A percentile compares a stretch with the other conserved stretches of the same genome.
phyloP scores from a whole-genome alignment of 2,113 vertebrate genomes.

The Apus apus region DNA sequence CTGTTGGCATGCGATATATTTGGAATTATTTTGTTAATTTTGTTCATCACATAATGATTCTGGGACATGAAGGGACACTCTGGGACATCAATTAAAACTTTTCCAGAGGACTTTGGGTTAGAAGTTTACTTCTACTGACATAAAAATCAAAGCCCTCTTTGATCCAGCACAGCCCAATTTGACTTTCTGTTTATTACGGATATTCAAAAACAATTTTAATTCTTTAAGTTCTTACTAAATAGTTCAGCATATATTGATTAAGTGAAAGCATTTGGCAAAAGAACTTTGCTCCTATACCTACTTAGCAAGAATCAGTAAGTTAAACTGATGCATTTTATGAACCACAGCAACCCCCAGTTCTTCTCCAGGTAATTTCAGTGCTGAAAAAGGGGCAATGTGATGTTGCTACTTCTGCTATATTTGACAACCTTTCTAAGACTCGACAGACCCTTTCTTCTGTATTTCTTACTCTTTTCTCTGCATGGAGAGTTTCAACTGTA shows the following conservation, averaged over 20 bases:
- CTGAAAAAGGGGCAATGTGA: not conserved
- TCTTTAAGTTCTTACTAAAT: not conserved
- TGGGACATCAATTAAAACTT: slow-evolving; percentile 36
- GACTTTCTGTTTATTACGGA: not conserved
- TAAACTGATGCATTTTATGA: not conserved
- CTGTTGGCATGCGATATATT: not conserved
- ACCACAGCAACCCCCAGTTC: not conserved
- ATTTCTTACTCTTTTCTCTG: not conserved
- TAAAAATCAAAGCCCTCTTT: not conserved
- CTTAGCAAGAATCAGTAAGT: not conserved
- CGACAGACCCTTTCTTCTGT: not conserved
- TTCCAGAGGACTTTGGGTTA: not conserved
- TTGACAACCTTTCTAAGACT: not conserved
- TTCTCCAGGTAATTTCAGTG: not conserved
- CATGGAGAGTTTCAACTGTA: not conserved
- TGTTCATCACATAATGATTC: slow-evolving; percentile 1
- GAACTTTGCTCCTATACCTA: not conserved
- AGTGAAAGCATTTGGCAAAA: not conserved
- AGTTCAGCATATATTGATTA: not conserved
- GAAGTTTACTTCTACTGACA: not conserved
- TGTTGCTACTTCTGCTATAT: not conserved
- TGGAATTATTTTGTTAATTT: slow-evolving; percentile 21
- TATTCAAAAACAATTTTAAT: not conserved
- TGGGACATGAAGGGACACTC: not conserved
- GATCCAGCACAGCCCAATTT: not conserved